A percentile compares a stretch with the other conserved stretches of the same genome.
These are phyloP conservation scores for Troides aeacus DNA, from an alignment of 2,888 invertebrate genomes.

Conservation along the genomic window DNA sequence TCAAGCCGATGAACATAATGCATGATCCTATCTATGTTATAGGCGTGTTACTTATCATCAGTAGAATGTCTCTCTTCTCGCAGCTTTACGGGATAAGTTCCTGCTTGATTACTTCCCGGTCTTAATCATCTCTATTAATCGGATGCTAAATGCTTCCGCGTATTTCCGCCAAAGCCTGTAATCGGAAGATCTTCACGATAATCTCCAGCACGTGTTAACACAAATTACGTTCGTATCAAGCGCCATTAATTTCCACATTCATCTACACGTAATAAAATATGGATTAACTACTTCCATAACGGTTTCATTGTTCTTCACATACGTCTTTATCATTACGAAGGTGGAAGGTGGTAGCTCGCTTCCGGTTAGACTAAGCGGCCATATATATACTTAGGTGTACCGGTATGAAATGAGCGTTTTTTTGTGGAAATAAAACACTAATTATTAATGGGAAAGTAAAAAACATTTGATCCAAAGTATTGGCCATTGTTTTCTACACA, in stretches of 20 bases:
- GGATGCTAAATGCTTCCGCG: constrained; percentile 8
- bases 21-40: no score
- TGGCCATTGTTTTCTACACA: no score
- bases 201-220: constrained; percentile 12
- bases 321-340: no score
- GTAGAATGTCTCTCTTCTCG: no score
- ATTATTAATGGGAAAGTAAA: no score
- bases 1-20: no score
- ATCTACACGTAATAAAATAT: constrained; percentile 2
- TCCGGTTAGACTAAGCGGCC: no score
- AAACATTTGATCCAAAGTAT: no score
- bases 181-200: constrained; percentile 14
- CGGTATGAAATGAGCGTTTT: no score
- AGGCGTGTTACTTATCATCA: not conserved
- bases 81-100: not conserved
- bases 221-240: constrained; percentile 7
- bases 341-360: no score
- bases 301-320: not conserved
- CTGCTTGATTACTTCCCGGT: not conserved
- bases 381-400: no score
- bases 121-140: not conserved
- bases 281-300: not conserved
- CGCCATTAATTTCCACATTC: constrained; percentile 8
- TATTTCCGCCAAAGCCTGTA: constrained; percentile 9
- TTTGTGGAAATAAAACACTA: no score